A percentile compares a stretch with the other conserved stretches of the same genome.
phyloP scores from a whole-genome alignment of 2,888 invertebrate genomes.

The Diarsia brunnea region DNA sequence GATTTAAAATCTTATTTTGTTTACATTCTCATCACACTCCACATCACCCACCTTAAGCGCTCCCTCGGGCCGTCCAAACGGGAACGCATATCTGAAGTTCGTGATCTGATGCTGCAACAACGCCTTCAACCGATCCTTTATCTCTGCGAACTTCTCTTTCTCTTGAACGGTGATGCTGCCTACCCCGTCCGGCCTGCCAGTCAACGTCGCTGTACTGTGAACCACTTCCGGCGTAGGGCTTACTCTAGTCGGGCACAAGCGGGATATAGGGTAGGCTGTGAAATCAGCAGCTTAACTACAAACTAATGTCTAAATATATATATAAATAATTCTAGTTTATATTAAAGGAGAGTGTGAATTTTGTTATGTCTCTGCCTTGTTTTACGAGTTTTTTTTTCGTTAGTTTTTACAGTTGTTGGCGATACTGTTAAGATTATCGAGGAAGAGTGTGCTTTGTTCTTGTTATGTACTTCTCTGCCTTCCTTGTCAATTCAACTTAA shows the following conservation, averaged over 20 bases:
- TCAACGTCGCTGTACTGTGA: conserved; percentile 90
- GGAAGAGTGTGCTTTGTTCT: conserved; percentile 38
- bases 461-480: conserved; percentile 35
- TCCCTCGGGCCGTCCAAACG: conserved; percentile 99
- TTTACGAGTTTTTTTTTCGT: conserved; percentile 2
- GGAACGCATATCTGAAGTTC: conserved; percentile 99
- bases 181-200: conserved; percentile 98
- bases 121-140: conserved; percentile 98
- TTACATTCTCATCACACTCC: background rate
- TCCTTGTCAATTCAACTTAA: background rate
- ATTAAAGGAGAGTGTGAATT: conserved; percentile 49
- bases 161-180: conserved; percentile 99
- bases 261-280: conserved; percentile 82
- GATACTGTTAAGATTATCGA: background rate
- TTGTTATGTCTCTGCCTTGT: conserved; percentile 49
- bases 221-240: conserved; percentile 87
- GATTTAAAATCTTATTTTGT: background rate
- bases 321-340: conserved; percentile 23
- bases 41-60: conserved; percentile 93
- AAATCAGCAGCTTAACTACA: conserved; percentile 75
- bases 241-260: conserved; percentile 89
- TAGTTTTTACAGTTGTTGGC: background rate
- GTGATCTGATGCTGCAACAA: conserved; percentile 99
- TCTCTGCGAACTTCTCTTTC: conserved; percentile 99
- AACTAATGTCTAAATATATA: conserved; percentile 52